A percentile compares a stretch with the other conserved stretches of the same genome.
These are phyloP conservation scores for Teleopsis dalmanni DNA, from an alignment of 1,140 invertebrate genomes.

Conservation along the genomic window DNA sequence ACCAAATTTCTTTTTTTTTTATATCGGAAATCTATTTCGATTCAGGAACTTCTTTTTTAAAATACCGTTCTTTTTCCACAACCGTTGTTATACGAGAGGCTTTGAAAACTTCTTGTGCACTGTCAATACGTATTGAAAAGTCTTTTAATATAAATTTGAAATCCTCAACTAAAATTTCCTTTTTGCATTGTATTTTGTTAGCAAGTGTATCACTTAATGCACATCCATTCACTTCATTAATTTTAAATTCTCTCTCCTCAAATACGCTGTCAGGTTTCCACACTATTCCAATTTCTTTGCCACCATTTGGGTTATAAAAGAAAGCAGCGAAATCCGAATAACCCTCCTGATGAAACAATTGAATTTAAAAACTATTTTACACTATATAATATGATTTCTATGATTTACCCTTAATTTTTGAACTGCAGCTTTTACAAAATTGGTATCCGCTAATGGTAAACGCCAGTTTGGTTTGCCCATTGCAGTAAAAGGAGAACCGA, in stretches of 20 bases:
- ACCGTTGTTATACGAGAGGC: background rate
- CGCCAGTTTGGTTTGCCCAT: conserved; percentile 53
- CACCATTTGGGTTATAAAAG: conserved; percentile 81
- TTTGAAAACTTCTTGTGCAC: conserved; percentile 11
- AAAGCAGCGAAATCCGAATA: conserved; percentile 77
- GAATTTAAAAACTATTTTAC: background rate
- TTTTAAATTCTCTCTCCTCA: conserved; percentile 62
- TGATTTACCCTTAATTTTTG: conserved; percentile 63
- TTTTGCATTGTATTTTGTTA: conserved; percentile 22
- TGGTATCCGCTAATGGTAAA: conserved; percentile 57
- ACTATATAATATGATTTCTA: background rate
- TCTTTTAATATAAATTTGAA: conserved; percentile 54
- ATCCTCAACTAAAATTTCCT: conserved; percentile 63
- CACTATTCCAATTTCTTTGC: conserved; percentile 68
- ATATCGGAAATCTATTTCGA: no score
- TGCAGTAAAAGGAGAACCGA: conserved; percentile 25
- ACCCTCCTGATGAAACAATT: conserved; percentile 48
- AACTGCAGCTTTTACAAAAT: conserved; percentile 67
- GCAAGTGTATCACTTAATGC: conserved; percentile 14
- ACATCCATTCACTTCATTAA: conserved; percentile 48
- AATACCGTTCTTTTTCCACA: no score
- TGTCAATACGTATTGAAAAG: conserved; percentile 26
- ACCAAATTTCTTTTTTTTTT: no score
- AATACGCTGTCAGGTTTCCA: conserved; percentile 64
- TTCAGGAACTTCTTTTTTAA: no score